Percentiles rank a stretch among this genome's conserved stretches.
Conservation (phyloP, 2,113 vertebrate species). For the Prionailurus bengalensis region DNA sequence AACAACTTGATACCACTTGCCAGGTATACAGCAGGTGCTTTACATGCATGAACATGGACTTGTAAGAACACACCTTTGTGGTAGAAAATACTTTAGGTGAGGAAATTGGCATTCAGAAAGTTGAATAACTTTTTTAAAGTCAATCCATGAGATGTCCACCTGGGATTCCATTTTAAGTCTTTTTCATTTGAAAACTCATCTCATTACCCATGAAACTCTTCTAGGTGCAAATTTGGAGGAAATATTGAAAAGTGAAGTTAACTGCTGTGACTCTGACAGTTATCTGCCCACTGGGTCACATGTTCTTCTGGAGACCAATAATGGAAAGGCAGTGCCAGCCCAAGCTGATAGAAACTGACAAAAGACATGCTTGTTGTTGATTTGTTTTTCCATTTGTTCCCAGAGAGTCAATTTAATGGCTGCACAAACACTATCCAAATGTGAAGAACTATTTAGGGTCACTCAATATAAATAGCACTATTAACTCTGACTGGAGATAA, state of each 20-base stretch:
- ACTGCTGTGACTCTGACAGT: not conserved
- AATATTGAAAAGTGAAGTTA: not conserved
- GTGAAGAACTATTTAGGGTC: conserved; percentile 48
- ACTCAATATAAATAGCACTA: conserved; percentile 8
- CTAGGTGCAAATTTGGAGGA: not conserved
- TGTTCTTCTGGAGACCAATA: not conserved
- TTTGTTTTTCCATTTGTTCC: conserved; percentile 61
- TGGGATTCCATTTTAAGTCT: not conserved
- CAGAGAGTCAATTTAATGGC: conserved; percentile 51
- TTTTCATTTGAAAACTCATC: not conserved
- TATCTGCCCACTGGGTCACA: not conserved
- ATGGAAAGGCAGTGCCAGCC: not conserved
- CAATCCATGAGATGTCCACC: not conserved
- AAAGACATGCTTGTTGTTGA: not conserved
- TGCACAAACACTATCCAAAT: conserved; percentile 12
- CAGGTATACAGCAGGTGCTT: not conserved
- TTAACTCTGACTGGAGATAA: conserved; percentile 25
- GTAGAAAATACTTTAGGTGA: not conserved
- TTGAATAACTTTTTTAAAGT: not conserved
- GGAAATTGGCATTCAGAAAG: not conserved
- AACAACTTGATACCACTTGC: not conserved
- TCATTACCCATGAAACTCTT: not conserved
- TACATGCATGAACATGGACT: not conserved
- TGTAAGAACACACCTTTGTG: not conserved
- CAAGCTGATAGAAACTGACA: conserved; percentile 11